Conservation (phyloP, 2,113 vertebrate genomes). For the Dasyprocta punctata region DNA sequence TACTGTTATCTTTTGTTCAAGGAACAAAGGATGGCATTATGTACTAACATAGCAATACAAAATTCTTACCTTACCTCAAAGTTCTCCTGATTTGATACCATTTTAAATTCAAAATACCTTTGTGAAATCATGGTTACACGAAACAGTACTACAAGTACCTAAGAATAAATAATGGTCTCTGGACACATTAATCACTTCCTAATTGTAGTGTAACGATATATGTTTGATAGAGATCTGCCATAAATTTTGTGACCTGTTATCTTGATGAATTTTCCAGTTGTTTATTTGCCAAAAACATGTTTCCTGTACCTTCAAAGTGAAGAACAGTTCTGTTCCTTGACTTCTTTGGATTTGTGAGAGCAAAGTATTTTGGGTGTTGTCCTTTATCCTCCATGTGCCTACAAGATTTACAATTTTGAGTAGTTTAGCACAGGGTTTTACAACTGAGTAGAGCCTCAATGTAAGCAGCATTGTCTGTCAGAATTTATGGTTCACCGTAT, state of each 20-base stretch:
- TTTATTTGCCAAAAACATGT: neutral
- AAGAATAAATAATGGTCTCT: neutral
- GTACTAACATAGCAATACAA: neutral
- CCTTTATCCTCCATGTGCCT: neutral
- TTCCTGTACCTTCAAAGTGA: neutral
- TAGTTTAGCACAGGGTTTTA: neutral
- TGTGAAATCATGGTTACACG: neutral
- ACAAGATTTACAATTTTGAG: neutral
- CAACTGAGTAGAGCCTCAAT: neutral
- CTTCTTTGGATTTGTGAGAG: neutral
- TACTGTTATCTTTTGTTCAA: neutral
- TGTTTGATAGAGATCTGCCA: neutral
- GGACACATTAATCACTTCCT: neutral
- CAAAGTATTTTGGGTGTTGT: neutral
- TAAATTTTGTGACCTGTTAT: neutral
- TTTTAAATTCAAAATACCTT: neutral
- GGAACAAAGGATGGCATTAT: neutral
- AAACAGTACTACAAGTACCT: neutral
- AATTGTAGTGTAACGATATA: neutral
- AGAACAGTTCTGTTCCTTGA: neutral
- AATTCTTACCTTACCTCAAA: neutral
- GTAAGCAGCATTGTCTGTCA: neutral
- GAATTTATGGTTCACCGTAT: neutral
- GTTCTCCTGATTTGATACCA: neutral
- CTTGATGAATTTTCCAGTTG: neutral